Base-by-base conservation (phyloP, 2,113 vertebrate genomes). In the Lanius ludovicianus region DNA sequence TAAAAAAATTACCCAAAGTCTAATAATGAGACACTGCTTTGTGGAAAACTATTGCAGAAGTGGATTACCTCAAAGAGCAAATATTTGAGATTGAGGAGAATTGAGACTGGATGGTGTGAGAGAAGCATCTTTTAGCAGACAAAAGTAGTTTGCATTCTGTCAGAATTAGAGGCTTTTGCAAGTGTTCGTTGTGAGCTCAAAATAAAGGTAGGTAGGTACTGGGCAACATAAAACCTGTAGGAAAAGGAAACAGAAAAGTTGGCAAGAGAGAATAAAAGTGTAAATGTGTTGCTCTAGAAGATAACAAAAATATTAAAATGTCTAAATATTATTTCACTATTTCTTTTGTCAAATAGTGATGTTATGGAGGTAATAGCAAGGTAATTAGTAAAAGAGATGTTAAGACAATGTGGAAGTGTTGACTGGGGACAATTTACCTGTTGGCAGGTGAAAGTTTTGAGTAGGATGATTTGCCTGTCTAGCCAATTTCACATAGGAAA, bases 161-260 rank as follows among this genome's bases (percentile, higher is more conserved):
- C 21, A 67, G 33, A 67, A 35, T 76, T 71, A 47, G 50, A 90
- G 25, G 17, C 19, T 78, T 74, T 49, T 25, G 30, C 23, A 60
- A 28, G 5, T 21, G 1, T 42, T 24, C 1, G 0, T 25, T 37
- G 47, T 1, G 5, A 9, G 7, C 41, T 77, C 11, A 50, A 65
- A 65, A n/a, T 56, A 23, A 28, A 76, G n/a, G 17, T 28, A 83
- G 13, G 25, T 24, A 35, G 16, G 11, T 84, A 22, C 8, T 42
- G 25, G 11, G 22, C 31, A 59, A 16, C 13, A 30, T 37, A 50
- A 74, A 39, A 57, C 6, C 9, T 6, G 8, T 28, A 21, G 46
- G 35, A 50, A 70, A 50, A 16, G 25, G 23, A 15, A 74, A 52
- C 46, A 59, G 30, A 59, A 39, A 39, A 56, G 13, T 6, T 92